These are phyloP conservation scores for Reticulitermes speratus DNA, from an alignment of 1,140 invertebrate species.

Conservation along the genomic window DNA sequence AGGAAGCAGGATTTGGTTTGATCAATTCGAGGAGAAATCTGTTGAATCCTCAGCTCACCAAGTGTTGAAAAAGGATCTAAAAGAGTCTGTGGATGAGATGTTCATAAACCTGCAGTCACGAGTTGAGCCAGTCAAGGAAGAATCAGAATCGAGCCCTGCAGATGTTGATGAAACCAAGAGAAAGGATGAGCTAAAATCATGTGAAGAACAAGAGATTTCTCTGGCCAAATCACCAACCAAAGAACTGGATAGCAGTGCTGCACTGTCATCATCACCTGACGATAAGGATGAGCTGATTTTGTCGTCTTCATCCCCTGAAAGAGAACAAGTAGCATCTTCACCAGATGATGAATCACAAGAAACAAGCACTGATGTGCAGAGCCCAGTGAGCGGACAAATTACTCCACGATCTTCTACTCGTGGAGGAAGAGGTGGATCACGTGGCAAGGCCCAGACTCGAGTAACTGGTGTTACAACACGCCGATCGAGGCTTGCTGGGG, in stretches of 20 bases:
- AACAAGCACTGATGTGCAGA: neutral
- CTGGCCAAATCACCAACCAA: neutral
- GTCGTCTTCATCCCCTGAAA: neutral
- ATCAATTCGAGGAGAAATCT: constrained; percentile 21
- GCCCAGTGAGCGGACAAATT: neutral
- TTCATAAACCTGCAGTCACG: neutral
- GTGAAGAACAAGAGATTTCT: neutral
- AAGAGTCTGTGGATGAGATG: neutral
- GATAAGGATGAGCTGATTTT: neutral
- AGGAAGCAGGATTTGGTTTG: constrained; percentile 25
- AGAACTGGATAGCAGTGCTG: neutral
- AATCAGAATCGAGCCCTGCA: neutral
- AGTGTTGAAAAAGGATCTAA: neutral
- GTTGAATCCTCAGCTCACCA: constrained; percentile 17
- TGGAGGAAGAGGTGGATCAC: neutral
- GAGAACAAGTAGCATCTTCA: neutral
- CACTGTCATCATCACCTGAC: neutral
- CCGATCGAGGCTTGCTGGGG: neutral
- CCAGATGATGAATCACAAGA: neutral
- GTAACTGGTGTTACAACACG: constrained; percentile 18
- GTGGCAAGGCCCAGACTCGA: neutral
- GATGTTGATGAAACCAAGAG: neutral
- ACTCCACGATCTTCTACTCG: neutral
- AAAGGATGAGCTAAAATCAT: neutral
- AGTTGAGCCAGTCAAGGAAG: neutral